Conservation (phyloP, 2,113 vertebrate species). For the Microcebus lehilahytsara region DNA sequence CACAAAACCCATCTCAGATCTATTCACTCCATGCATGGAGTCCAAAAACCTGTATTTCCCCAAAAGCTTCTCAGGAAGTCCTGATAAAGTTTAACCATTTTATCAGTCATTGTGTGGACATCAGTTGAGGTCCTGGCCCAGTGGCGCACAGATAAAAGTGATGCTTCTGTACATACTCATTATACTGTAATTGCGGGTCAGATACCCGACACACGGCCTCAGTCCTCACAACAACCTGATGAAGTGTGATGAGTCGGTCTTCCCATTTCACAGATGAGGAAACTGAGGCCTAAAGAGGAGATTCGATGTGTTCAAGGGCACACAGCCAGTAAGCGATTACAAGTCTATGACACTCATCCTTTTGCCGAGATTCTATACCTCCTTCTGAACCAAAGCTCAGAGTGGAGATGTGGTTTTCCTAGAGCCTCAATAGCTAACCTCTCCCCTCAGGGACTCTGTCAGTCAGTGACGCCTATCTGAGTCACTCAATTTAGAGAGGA, state of each 20-base stretch:
- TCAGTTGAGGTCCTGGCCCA: not conserved
- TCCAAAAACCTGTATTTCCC: not conserved
- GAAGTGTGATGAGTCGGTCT: not conserved
- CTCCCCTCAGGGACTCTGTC: not conserved
- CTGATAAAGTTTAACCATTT: not conserved
- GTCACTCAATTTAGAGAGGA: not conserved
- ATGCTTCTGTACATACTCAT: not conserved
- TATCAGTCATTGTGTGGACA: not conserved
- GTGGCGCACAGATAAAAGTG: not conserved
- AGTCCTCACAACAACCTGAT: not conserved
- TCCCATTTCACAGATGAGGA: constrained; percentile 8
- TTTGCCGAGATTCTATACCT: not conserved
- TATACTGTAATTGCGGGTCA: not conserved
- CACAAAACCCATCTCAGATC: not conserved
- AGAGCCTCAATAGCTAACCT: not conserved
- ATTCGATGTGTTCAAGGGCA: not conserved
- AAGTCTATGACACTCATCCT: not conserved
- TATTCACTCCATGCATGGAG: not conserved
- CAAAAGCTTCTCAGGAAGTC: not conserved
- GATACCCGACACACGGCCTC: not conserved
- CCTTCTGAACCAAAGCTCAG: not conserved
- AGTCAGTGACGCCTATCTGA: not conserved
- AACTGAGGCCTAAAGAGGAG: not conserved
- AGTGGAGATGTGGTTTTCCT: not conserved
- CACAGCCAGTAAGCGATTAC: not conserved